phyloP scores from a whole-genome alignment of 2,888 invertebrate genomes.

The Agrotis exclamationis region DNA sequence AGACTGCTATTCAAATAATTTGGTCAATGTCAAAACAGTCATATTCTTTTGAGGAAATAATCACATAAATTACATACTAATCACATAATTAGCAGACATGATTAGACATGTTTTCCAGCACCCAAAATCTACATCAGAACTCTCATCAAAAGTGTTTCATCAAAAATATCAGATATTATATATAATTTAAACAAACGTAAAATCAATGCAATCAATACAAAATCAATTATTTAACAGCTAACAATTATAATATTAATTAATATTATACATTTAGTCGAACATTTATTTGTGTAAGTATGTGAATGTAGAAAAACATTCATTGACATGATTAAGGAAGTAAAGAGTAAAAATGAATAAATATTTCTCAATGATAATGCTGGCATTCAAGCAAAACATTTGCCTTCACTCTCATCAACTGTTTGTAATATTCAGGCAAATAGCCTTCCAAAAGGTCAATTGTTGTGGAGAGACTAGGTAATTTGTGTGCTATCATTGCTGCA shows the following conservation, averaged over 20 bases:
- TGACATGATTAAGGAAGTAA: neutral
- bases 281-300: too few relatives aligned
- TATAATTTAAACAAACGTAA: too few relatives aligned
- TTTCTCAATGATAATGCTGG: neutral
- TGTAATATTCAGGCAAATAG: neutral
- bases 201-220: too few relatives aligned
- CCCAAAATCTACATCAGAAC: too few relatives aligned
- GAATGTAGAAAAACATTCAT: neutral
- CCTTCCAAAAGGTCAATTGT: conserved; percentile 9
- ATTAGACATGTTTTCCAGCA: too few relatives aligned
- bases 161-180: too few relatives aligned
- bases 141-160: too few relatives aligned
- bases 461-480: neutral
- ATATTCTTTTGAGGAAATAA: neutral
- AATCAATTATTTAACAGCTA: too few relatives aligned
- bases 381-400: conserved; percentile 8
- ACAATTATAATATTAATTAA: too few relatives aligned
- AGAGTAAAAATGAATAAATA: neutral
- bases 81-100: too few relatives aligned
- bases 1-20: neutral
- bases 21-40: neutral
- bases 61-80: too few relatives aligned
- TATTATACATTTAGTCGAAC: too few relatives aligned
- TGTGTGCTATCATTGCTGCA: neutral
- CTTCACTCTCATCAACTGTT: neutral